A percentile compares a stretch with the other conserved stretches of the same genome.
These are phyloP conservation scores for Meandrusa payeni DNA, from an alignment of 2,888 invertebrate species.

Conservation along the genomic window DNA sequence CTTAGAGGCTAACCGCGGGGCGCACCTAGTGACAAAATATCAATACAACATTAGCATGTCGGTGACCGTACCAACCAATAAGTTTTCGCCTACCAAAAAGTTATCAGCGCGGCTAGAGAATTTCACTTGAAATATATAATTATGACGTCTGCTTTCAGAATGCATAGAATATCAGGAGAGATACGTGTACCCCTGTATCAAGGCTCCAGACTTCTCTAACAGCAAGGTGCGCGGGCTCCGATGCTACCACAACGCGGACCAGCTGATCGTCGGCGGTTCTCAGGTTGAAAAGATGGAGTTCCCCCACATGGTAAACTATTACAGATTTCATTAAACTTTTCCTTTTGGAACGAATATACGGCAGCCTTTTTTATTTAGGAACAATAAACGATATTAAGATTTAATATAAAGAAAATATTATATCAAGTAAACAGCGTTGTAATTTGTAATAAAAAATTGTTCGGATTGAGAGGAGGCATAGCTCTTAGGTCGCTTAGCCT, in stretches of 20 bases:
- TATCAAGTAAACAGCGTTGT: neutral
- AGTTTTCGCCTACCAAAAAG: too few species aligned
- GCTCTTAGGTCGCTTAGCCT: too few species aligned
- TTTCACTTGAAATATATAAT: neutral
- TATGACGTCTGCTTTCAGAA: constrained; percentile 32
- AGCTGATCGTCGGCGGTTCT: constrained; percentile 46
- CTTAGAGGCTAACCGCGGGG: too few species aligned
- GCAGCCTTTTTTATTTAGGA: too few species aligned
- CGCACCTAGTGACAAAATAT: too few species aligned
- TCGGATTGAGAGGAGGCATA: too few species aligned
- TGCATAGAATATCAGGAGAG: constrained; percentile 40
- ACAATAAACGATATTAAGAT: neutral
- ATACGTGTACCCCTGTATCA: constrained; percentile 45
- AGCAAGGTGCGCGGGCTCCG: constrained; percentile 32
- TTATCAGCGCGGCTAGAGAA: too few species aligned
- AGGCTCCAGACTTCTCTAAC: constrained; percentile 32
- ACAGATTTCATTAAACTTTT: too few species aligned
- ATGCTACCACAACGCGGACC: constrained; percentile 44
- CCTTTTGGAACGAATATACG: too few species aligned
- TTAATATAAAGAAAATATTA: too few species aligned
- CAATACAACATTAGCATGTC: too few species aligned
- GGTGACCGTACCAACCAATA: too few species aligned
- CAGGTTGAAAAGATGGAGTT: constrained; percentile 40
- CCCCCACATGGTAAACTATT: constrained; percentile 46
- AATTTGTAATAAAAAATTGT: neutral